phyloP scores from a whole-genome alignment of 2,113 vertebrate genomes.

The Benthochromis sp. region DNA sequence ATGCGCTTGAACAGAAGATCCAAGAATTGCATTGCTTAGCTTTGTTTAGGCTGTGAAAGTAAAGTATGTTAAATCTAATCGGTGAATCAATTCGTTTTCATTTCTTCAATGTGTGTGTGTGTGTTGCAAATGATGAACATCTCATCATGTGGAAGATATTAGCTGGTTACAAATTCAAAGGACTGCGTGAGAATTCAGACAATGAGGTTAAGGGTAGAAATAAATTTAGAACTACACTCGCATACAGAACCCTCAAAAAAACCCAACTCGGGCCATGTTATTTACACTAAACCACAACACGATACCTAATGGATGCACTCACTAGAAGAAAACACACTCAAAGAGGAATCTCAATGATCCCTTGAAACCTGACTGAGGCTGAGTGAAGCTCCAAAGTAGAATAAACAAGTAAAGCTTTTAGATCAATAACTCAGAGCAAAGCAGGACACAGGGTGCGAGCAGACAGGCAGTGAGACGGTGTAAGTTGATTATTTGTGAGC shows the following conservation, averaged over 20 bases:
- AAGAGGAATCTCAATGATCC: neutral
- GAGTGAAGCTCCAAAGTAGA: neutral
- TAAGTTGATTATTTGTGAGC: constrained; percentile 48
- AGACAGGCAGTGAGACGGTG: constrained; percentile 12
- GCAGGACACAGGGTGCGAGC: neutral
- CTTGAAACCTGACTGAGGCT: neutral
- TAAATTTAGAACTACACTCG: neutral
- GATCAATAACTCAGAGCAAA: constrained; percentile 31
- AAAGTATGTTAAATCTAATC: neutral
- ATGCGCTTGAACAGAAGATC: neutral
- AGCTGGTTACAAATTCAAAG: neutral
- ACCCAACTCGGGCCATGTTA: neutral
- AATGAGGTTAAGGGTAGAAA: neutral
- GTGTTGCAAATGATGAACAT: neutral
- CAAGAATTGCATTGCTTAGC: neutral
- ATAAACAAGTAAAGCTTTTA: constrained; percentile 23
- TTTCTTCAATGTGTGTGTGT: neutral
- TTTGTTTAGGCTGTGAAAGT: neutral
- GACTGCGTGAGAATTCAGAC: neutral
- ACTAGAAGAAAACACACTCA: neutral
- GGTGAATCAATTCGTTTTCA: neutral
- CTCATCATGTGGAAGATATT: neutral
- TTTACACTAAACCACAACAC: constrained; percentile 6
- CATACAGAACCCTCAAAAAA: neutral
- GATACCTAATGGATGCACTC: neutral